A percentile compares a stretch with the other conserved stretches of the same genome.
Evolutionary conservation across 53 echinoderm and acorn worm genomes (phyloP).

Genomic region (Echinarachnius parma): DNA sequence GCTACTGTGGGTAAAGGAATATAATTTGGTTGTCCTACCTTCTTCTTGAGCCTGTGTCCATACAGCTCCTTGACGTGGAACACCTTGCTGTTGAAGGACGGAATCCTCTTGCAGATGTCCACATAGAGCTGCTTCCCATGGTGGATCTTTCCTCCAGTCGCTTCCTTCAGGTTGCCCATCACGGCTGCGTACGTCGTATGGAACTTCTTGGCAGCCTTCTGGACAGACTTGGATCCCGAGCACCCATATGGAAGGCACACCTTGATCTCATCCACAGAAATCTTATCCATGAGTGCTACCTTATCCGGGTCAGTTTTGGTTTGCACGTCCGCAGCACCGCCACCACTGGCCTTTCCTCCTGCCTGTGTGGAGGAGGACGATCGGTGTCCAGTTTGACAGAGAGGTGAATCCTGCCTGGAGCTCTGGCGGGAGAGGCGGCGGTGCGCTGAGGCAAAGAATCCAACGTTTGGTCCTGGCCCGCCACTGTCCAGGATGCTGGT

Average conservation of each 20-base stretch:
- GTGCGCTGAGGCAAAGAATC: slow-evolving; percentile 34
- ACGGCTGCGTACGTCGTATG: slow-evolving; percentile 57
- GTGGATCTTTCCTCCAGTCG: slow-evolving; percentile 47
- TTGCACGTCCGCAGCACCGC: not conserved
- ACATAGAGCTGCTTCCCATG: slow-evolving; percentile 74
- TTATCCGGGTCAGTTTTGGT: not conserved
- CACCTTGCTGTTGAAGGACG: slow-evolving; percentile 66
- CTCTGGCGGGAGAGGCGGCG: slow-evolving; percentile 42
- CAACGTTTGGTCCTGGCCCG: slow-evolving; percentile 23
- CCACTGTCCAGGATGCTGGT: slow-evolving; percentile 45
- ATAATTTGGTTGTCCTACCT: too few relatives aligned
- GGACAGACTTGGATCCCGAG: slow-evolving; percentile 53
- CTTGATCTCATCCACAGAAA: slow-evolving; percentile 40
- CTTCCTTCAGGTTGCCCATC: slow-evolving; percentile 61
- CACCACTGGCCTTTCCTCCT: not conserved
- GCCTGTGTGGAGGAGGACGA: not conserved
- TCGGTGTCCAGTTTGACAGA: not conserved
- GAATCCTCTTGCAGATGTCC: slow-evolving; percentile 72
- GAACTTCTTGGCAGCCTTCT: slow-evolving; percentile 69
- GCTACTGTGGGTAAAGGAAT: too few relatives aligned
- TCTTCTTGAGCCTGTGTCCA: slow-evolving; percentile 67
- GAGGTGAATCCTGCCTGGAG: slow-evolving; percentile 36
- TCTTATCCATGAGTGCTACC: slow-evolving; percentile 11
- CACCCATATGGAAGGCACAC: slow-evolving; percentile 56
- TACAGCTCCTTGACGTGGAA: slow-evolving; percentile 78